Evolutionary conservation across 2,113 vertebrate species (phyloP).

Genomic region (chimpanzee (Pan troglodytes)): NHGRI_mPanTro3-v2.1_pri NC_072404.2:169615001-169615500

Average conservation of each 20-base stretch:
- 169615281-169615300: background rate
- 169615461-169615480: background rate
- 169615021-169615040: accelerated
- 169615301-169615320: background rate
- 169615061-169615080: background rate
- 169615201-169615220: no score
- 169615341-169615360: no score
- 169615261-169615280: background rate
- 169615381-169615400: background rate
- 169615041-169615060: background rate
- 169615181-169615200: background rate
- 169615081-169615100: background rate
- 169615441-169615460: background rate
- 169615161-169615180: background rate
- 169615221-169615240: accelerated
- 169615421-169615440: background rate
- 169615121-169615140: background rate
- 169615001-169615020: background rate
- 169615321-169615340: no score
- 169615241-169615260: background rate
- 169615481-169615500: no score
- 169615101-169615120: background rate
- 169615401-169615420: no score
- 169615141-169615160: no score
- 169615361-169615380: background rate